Evolutionary conservation across 2,888 invertebrate species (phyloP), one percentile per base, ranked within the genome.

Genomic region (Lamproptera curius): DNA sequence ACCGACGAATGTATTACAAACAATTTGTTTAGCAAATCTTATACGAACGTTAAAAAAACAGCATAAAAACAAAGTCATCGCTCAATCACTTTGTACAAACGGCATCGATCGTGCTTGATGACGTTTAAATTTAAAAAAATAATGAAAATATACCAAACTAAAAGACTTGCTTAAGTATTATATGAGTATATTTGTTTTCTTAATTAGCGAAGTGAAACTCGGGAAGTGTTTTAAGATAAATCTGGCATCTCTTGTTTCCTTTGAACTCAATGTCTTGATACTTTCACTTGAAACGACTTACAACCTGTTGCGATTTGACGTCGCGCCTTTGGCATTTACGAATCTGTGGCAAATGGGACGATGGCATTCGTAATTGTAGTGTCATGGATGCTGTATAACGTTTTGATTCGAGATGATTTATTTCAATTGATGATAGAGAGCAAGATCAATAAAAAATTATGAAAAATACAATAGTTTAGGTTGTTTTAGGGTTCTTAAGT

Each of bases 1-100:
- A 75, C 71, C 73, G 66, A 67, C 65, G 63, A 67, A 61, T 67
- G 56, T 46, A 13, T 46, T 31, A 11, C 3, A 20, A 43, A 2
- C 14, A 6, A 37, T 39, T 43, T 48, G 13, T 15, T 23, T 31
- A 10, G 31, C 31, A 20, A 34, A 48, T 42, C 11, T 46, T 36
- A 40, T 34, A 37, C 48, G 34, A 40, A 44, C 44, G 42, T 16
- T 11, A 31, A 11, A n/a, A 31, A 28, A 28, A 28, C 28, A n/a
- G n/a, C 11, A 31, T n/a, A 11, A 31, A 15, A n/a, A 34, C 1
- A 3, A 13, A 11, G 4, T 31, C 31, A 4, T 11, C 31, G 13
- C 13, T 11, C 11, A 33, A 26, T 45, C 35, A 42, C 15, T 23
- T 31, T n/a, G n/a, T n/a, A n/a, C n/a, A n/a, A n/a, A n/a, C n/a